Evolutionary conservation across 2,797 vertebrate species (phyloP), one percentile per base, ranked within the genome.

Genomic region (Eutrigla gurnardus): DNA sequence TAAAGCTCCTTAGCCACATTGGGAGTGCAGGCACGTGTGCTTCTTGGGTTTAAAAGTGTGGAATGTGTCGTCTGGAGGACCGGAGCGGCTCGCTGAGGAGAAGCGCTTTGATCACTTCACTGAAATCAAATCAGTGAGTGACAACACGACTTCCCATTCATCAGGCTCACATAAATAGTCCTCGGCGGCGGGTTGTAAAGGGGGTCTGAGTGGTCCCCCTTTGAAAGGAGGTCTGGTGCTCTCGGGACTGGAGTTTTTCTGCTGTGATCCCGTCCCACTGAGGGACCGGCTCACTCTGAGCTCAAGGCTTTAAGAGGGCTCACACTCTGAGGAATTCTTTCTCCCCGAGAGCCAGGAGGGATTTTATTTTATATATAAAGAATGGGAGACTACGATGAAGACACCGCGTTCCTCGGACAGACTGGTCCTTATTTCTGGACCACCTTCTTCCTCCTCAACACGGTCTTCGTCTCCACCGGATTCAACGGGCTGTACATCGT

Each of bases 391-490:
- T 97, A 96, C 88, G 96, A 97, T 0, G 92, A 90, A 52, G 89
- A 87, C 53, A 95, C 93, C 2, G 93, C 94, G 0, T 97, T 98
- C 76, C 87, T 97, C 6, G 95, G 96, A 49, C 93, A 96, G 25
- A 96, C 92, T 35, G 96, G 96, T 39, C 95, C 84, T 15, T 97
- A 95, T 85, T 97, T 97, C 86, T 93, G 95, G 64, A 84, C 91
- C 52, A 77, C 95, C 12, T 98, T 98, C 85, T 95, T 97, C 46
- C 93, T 98, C 32, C 91, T 97, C 15, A 98, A 96, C 77, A 92
- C 94, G 75, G 94, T 97, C 84, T 96, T 94, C 85, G 73, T 97
- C 46, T 96, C 96, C 46, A 97, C 96, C 1, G 97, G 97, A 74
- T 96, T 97, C 85, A 96, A 95, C 0, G 96, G 96, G 0, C 70